A percentile compares a stretch with the other conserved stretches of the same genome.
Conservation (phyloP, 2,888 invertebrate genomes). For the Sphinx pinastri region DNA sequence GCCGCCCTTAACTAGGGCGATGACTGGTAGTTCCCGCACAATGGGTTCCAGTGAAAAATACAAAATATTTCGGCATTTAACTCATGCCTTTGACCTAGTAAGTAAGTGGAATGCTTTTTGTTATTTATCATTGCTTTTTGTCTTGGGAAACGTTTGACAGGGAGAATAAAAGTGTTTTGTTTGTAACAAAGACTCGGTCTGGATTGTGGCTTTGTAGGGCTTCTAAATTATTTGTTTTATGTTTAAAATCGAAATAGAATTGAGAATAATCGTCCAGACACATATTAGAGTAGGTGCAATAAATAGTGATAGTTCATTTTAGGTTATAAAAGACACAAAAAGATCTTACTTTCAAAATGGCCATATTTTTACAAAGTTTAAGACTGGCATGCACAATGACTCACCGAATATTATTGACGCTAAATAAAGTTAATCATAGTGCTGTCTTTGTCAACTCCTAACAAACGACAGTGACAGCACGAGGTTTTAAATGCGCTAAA, state of each 20-base stretch:
- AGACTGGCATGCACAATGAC: no score
- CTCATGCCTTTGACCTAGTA: conserved; percentile 9
- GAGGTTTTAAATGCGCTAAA: no score
- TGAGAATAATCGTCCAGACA: no score
- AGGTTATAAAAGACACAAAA: no score
- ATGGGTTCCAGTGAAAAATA: conserved; percentile 21
- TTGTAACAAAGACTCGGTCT: neutral
- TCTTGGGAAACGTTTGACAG: conserved; percentile 13
- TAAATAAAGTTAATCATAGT: no score
- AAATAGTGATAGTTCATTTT: no score
- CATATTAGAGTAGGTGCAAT: no score
- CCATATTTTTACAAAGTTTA: no score
- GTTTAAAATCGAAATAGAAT: neutral
- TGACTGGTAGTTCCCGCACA: conserved; percentile 62
- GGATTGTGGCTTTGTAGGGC: neutral
- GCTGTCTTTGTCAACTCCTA: no score
- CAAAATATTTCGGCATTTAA: conserved; percentile 23
- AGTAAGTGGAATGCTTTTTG: conserved; percentile 10
- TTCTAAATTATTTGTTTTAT: neutral
- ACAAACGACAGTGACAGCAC: no score
- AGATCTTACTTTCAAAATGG: no score
- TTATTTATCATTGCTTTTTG: conserved; percentile 23
- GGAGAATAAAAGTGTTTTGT: conserved; percentile 1
- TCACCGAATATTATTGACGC: no score
- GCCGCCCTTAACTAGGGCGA: conserved; percentile 61